Percentiles rank a stretch among this genome's conserved stretches.
phyloP scores from a whole-genome alignment of 2,113 vertebrate genomes.

The Psilopogon haemacephalus region DNA sequence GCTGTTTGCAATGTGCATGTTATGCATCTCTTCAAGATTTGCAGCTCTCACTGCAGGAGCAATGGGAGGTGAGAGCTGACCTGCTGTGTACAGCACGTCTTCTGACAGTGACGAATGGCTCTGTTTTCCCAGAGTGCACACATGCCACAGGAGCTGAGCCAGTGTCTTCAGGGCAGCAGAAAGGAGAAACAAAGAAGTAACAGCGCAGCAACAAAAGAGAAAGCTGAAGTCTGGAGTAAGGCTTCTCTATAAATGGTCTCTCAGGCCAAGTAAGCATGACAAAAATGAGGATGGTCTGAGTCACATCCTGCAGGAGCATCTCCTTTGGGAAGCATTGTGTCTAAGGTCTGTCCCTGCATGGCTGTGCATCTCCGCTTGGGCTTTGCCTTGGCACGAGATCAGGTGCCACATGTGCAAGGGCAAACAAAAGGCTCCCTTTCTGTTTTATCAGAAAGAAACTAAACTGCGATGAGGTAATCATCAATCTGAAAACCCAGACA shows the following conservation, averaged over 20 bases:
- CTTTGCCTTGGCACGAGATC: background rate
- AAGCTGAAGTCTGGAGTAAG: background rate
- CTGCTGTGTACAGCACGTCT: conserved; percentile 67
- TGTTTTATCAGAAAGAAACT: background rate
- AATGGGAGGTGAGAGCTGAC: conserved; percentile 63
- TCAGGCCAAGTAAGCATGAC: background rate
- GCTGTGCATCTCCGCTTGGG: background rate
- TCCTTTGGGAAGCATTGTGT: background rate
- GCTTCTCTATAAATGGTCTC: background rate
- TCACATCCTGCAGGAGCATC: background rate
- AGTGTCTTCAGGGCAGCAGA: conserved; percentile 17
- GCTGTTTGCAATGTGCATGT: conserved; percentile 65
- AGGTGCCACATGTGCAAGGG: accelerated
- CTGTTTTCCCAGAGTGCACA: background rate
- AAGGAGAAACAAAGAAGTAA: background rate
- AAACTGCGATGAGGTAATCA: background rate
- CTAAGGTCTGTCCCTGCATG: background rate
- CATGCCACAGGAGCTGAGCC: conserved; percentile 37
- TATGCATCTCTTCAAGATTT: conserved; percentile 73
- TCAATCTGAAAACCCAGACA: background rate
- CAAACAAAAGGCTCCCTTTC: background rate
- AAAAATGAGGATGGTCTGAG: background rate
- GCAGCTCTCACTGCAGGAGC: conserved; percentile 63
- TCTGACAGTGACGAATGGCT: conserved; percentile 72
- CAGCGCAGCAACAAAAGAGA: background rate